Base-by-base conservation (phyloP, 2,797 vertebrate species). In the Anolis apletophallus region DNA sequence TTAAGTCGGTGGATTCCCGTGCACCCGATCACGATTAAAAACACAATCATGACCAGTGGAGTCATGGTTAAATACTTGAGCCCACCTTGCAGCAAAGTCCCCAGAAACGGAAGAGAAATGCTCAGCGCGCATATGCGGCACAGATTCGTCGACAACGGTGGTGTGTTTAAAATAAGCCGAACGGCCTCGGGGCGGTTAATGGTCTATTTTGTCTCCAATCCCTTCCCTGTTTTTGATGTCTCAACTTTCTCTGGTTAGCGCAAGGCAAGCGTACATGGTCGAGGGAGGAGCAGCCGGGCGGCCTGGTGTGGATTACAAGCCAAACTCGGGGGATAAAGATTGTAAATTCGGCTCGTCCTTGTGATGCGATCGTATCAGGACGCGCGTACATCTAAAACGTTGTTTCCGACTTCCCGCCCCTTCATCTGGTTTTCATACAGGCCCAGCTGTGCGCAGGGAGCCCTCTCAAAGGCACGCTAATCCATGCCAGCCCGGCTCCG, bases 361-460 rank as follows among this genome's bases (percentile, higher is more conserved):
- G 85, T 89, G 74, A 93, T 81, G 87, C 36, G 93, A 95, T 91
- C 1, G 0, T 92, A 89, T 93, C 93, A 46, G 92, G 92, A 88
- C 79, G 86, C 90, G 81, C 88, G 87, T 86, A 52, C 73, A 79
- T 81, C 91, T 74, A 77, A 88, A 84, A 80, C 87, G 81, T 72
- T 81, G 90, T 94, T 93, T 94, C 93, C 92, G 90, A 95, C 94
- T 94, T 95, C 92, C 94, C 94, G 93, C 90, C 88, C 0, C 64
- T 86, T 91, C 92, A 90, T 91, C 93, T 93, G 95, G 89, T 91
- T 91, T 90, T 85, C 88, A 91, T 91, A 71, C 85, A 82, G 8
- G 5, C 90, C 86, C 91, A 93, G 94, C 94, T 87, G 91, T 71
- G 81, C 36, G 59, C 0, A 12, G 85, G 85, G 82, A n/a, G 5